A percentile compares a stretch with the other conserved stretches of the same genome.
Evolutionary conservation across 2,797 vertebrate species (phyloP).

Genomic region (Hydrophis major): DNA sequence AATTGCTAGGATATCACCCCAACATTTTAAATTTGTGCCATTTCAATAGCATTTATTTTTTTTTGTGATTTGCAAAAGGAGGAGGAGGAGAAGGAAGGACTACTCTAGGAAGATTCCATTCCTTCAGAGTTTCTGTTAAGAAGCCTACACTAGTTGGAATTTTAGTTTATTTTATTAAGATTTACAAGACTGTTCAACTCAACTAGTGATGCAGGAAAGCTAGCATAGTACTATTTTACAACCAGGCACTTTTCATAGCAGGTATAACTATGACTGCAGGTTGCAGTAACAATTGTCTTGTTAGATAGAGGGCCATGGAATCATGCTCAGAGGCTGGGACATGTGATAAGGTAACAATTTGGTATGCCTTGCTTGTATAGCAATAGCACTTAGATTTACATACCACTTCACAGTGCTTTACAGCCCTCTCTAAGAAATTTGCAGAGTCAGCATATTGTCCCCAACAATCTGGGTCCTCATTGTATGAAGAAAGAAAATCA

Average conservation of each 20-base stretch:
- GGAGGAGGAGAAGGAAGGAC: not conserved
- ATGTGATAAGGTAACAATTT: not conserved
- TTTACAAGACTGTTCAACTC: not conserved
- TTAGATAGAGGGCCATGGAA: not conserved
- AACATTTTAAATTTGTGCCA: not conserved
- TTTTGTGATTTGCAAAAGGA: not conserved
- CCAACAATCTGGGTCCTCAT: no score
- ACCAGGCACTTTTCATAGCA: not conserved
- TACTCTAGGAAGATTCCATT: not conserved
- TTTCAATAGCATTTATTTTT: not conserved
- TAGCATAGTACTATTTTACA: not conserved
- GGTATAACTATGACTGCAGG: not conserved
- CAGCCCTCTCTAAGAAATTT: no score
- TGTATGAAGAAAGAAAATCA: not conserved
- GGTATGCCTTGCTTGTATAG: not conserved
- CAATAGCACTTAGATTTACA: no score
- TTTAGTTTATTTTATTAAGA: not conserved
- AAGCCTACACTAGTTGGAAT: not conserved
- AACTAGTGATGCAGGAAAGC: not conserved
- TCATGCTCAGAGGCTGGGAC: not conserved
- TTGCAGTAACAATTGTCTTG: not conserved
- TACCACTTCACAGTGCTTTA: no score
- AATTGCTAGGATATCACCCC: not conserved
- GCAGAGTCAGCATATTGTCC: no score
- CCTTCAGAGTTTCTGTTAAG: not conserved